These are phyloP conservation scores for Spea multiplicata DNA, from an alignment of 2,113 vertebrate genomes.

Conservation along the genomic window DNA sequence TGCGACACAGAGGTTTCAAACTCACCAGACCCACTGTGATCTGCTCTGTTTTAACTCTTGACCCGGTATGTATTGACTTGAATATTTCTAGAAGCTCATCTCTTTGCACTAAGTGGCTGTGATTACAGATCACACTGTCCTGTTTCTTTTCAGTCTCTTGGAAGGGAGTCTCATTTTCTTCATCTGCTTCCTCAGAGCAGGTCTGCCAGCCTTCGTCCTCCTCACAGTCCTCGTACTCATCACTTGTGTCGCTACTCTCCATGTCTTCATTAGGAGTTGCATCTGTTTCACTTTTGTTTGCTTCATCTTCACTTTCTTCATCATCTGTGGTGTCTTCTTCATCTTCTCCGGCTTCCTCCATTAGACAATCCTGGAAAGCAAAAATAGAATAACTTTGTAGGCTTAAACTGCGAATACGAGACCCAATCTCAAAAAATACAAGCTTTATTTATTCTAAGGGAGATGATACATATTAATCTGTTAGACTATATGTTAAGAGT, in stretches of 20 bases:
- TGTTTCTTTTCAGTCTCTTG: neutral
- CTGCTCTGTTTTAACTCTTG: constrained; percentile 74
- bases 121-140: constrained; percentile 64
- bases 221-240: constrained; percentile 69
- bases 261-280: constrained; percentile 9
- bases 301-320: constrained; percentile 28
- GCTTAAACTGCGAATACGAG: neutral
- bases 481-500: no score
- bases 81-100: constrained; percentile 82
- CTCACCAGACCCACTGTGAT: constrained; percentile 94
- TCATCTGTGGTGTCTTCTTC: constrained; percentile 39
- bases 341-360: constrained; percentile 28
- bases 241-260: constrained; percentile 56
- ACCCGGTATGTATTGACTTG: constrained; percentile 70
- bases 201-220: constrained; percentile 85
- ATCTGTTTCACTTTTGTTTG: constrained; percentile 25
- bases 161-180: constrained; percentile 28
- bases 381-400: neutral
- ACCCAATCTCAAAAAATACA: neutral
- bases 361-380: constrained; percentile 62
- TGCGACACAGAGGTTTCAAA: neutral
- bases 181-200: constrained; percentile 77
- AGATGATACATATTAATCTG: no score
- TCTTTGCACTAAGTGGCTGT: constrained; percentile 79
- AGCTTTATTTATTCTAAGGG: no score